These are phyloP conservation scores for Odontocolon sp. DNA, from an alignment of 2,888 invertebrate species.

Conservation along the genomic window DNA sequence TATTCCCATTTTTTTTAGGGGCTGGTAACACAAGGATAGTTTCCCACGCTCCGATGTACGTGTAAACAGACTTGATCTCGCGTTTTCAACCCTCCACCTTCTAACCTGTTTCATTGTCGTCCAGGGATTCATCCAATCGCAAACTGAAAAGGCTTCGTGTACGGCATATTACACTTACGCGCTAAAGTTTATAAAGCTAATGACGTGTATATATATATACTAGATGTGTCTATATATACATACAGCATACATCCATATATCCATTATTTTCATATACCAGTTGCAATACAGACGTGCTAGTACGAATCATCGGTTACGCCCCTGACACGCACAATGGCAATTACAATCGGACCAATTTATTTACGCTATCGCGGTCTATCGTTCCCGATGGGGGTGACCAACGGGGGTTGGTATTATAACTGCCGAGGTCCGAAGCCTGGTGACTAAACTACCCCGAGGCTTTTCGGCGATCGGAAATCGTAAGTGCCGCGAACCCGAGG, in stretches of 20 bases:
- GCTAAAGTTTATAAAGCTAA: neutral
- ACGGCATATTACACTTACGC: neutral
- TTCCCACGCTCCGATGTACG: no score
- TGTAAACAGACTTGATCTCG: constrained; percentile 1
- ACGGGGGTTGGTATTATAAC: neutral
- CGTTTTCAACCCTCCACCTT: neutral
- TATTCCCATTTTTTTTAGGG: no score
- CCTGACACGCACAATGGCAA: constrained; percentile 80
- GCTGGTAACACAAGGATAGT: no score
- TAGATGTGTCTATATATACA: neutral
- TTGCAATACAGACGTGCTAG: constrained; percentile 44
- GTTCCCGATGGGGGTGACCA: constrained; percentile 53
- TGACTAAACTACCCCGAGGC: constrained; percentile 18
- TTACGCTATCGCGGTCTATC: constrained; percentile 69
- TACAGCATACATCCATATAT: neutral
- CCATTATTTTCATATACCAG: neutral
- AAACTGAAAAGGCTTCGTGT: neutral
- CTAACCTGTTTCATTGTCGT: no score
- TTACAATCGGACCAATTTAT: constrained; percentile 79
- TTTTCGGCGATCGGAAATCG: constrained; percentile 63
- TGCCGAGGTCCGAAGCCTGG: neutral
- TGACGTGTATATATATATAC: neutral
- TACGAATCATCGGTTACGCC: constrained; percentile 58
- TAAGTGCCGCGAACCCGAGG: no score
- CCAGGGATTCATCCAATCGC: constrained; percentile 4